Conservation (phyloP, 2,888 invertebrate species). For the Cyrtodaria siliqua region DNA sequence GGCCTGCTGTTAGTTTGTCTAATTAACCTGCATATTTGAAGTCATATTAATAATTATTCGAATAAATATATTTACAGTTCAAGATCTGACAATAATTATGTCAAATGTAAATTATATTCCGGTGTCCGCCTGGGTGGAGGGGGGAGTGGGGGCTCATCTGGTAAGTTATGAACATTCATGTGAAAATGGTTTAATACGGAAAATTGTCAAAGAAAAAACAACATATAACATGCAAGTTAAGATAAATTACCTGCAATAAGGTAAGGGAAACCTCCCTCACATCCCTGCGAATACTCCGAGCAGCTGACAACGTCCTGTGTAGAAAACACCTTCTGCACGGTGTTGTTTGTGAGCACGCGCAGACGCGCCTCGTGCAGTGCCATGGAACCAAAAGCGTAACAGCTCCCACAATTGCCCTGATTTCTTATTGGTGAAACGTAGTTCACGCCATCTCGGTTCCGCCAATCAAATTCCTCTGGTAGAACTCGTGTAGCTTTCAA, state of each 20-base stretch:
- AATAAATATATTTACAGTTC: too few species aligned
- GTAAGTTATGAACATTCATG: too few species aligned
- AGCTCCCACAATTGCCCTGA: conserved; percentile 86
- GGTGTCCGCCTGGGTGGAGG: too few species aligned
- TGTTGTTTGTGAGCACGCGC: conserved; percentile 86
- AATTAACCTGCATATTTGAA: too few species aligned
- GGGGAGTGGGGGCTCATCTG: too few species aligned
- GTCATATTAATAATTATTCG: too few species aligned
- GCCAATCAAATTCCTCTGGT: conserved; percentile 84
- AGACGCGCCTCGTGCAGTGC: conserved; percentile 87
- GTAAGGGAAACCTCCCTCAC: conserved; percentile 80
- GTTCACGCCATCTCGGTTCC: conserved; percentile 80
- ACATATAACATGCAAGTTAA: too few species aligned
- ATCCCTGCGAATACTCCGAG: conserved; percentile 86
- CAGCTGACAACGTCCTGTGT: conserved; percentile 87
- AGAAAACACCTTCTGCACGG: conserved; percentile 84
- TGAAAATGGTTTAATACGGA: too few species aligned
- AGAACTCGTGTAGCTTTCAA: conserved; percentile 50
- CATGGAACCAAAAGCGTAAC: conserved; percentile 87
- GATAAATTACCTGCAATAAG: conserved; percentile 65
- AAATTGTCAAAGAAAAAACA: too few species aligned
- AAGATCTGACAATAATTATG: too few species aligned
- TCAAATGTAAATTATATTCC: too few species aligned
- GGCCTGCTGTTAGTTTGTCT: too few species aligned
- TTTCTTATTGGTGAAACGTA: conserved; percentile 85